Conservation (phyloP, 2,888 invertebrate genomes). For the Scotopteryx bipunctaria region DNA sequence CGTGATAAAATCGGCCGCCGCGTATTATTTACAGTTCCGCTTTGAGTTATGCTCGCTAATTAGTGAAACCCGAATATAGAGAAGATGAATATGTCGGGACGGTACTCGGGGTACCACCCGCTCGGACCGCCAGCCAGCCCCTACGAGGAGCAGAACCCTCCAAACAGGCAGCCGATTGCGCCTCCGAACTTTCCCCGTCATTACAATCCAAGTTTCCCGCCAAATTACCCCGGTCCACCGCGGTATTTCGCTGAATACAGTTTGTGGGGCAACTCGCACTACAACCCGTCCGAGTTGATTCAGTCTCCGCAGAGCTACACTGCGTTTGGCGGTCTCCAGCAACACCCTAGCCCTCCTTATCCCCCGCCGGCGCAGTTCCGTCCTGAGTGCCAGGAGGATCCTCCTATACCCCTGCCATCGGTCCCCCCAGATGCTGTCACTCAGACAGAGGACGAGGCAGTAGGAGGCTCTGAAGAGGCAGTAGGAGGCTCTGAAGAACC, state of each 20-base stretch:
- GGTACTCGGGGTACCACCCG: slow-evolving; percentile 2
- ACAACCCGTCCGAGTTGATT: slow-evolving; percentile 20
- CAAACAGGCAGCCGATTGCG: background rate
- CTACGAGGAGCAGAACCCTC: background rate
- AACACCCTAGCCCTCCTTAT: background rate
- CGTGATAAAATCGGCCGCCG: slow-evolving; percentile 4
- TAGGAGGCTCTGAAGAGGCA: background rate
- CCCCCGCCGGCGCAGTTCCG: background rate
- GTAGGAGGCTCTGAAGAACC: background rate
- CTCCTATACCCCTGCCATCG: too few species aligned
- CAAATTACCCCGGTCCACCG: slow-evolving; percentile 7
- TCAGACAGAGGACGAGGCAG: background rate
- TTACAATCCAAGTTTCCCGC: background rate
- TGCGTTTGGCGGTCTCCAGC: background rate
- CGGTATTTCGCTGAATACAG: slow-evolving; percentile 33
- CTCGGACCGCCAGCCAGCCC: slow-evolving; percentile 5
- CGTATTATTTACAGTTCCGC: slow-evolving; percentile 11
- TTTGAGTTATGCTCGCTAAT: slow-evolving; percentile 15
- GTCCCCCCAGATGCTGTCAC: background rate
- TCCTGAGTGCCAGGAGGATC: background rate
- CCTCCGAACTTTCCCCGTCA: background rate
- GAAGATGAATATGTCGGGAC: slow-evolving; percentile 22
- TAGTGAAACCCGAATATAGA: background rate
- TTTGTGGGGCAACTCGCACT: slow-evolving; percentile 33
- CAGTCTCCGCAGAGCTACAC: background rate